Conservation (phyloP, 2,888 invertebrate species). For the Campopleginae sp. region DNA sequence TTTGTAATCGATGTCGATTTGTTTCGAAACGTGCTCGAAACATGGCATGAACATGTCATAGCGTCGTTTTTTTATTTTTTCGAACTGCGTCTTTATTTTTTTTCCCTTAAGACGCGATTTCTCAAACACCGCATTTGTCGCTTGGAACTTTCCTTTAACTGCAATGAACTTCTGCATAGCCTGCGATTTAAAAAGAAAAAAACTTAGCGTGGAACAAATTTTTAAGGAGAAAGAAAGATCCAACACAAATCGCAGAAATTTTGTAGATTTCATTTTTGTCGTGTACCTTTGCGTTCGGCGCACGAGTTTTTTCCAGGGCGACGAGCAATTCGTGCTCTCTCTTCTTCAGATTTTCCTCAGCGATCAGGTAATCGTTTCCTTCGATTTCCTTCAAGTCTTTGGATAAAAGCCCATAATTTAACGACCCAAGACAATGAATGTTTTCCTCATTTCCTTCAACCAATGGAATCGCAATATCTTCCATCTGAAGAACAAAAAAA, state of each 20-base stretch:
- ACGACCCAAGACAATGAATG: slow-evolving; percentile 88
- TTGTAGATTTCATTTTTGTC: not conserved
- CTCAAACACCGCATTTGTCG: slow-evolving; percentile 98
- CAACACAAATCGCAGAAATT: not conserved
- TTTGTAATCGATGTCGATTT: slow-evolving; percentile 99
- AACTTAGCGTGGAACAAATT: not conserved
- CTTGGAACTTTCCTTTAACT: slow-evolving; percentile 96
- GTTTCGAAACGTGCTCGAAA: slow-evolving; percentile 99
- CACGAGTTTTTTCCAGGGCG: slow-evolving; percentile 96
- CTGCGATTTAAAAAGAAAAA: slow-evolving; percentile 81
- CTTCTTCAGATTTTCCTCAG: slow-evolving; percentile 92
- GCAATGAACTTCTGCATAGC: slow-evolving; percentile 96
- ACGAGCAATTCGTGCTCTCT: slow-evolving; percentile 93
- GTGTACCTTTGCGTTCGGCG: slow-evolving; percentile 95
- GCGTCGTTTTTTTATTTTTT: slow-evolving; percentile 96
- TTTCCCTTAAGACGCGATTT: slow-evolving; percentile 96
- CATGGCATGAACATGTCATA: slow-evolving; percentile 97
- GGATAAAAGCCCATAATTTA: slow-evolving; percentile 92
- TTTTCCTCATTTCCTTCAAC: slow-evolving; percentile 96
- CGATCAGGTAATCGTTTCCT: slow-evolving; percentile 95
- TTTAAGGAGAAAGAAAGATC: not conserved
- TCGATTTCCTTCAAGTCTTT: slow-evolving; percentile 94
- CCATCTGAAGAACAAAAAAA: slow-evolving; percentile 88
- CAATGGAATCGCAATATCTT: slow-evolving; percentile 96
- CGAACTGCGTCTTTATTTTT: slow-evolving; percentile 97